A percentile compares a stretch with the other conserved stretches of the same genome.
These are phyloP conservation scores for Neotoma lepida DNA, from an alignment of 2,113 vertebrate species.

Conservation along the genomic window DNA sequence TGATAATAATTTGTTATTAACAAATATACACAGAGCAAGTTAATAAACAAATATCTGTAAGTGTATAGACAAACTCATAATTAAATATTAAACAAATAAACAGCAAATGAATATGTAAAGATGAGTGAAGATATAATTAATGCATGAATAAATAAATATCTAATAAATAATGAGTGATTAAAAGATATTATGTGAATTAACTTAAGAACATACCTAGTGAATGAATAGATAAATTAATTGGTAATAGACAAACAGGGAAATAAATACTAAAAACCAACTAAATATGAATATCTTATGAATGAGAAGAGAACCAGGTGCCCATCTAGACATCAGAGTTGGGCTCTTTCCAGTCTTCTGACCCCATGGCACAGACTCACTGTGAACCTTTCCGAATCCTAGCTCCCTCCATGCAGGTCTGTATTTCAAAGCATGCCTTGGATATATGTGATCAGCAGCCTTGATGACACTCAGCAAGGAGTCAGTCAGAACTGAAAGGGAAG, in stretches of 20 bases:
- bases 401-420: neutral
- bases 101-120: neutral
- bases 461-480: accelerated
- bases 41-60: neutral
- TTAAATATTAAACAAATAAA: neutral
- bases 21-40: too few species aligned
- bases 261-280: too few species aligned
- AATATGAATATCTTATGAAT: neutral
- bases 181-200: neutral
- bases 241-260: neutral
- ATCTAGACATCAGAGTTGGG: accelerated
- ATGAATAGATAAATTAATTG: neutral
- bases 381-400: accelerated
- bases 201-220: neutral
- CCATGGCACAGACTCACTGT: accelerated
- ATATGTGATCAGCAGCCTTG: neutral
- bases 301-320: neutral
- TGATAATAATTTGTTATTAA: neutral
- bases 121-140: too few species aligned
- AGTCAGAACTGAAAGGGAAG: neutral
- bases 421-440: accelerated
- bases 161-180: neutral
- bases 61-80: too few species aligned
- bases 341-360: neutral
- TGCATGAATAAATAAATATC: accelerated